Evolutionary conservation across 2,797 vertebrate genomes (phyloP).

Genomic region (Spondyliosoma cantharus): DNA sequence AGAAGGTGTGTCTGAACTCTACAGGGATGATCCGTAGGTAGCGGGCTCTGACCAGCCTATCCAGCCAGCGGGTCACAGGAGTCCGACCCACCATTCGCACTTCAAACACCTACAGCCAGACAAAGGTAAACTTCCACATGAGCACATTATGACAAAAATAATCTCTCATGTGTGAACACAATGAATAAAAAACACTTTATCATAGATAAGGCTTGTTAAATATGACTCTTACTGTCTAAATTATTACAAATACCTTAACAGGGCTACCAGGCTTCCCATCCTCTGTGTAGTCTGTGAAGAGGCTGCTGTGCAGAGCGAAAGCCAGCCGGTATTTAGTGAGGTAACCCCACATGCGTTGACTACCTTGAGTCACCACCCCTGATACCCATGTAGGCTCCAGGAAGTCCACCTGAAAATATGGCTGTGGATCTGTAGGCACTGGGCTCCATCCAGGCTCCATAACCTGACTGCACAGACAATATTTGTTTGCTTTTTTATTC

Average conservation of each 20-base stretch:
- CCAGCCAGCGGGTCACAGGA: slow-evolving; percentile 82
- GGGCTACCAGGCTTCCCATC: slow-evolving; percentile 54
- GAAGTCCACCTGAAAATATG: slow-evolving; percentile 89
- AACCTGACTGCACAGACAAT: slow-evolving; percentile 73
- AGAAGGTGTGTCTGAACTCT: slow-evolving; percentile 84
- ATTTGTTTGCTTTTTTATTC: not conserved
- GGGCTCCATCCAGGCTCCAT: slow-evolving; percentile 90
- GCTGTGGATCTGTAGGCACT: slow-evolving; percentile 77
- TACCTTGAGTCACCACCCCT: slow-evolving; percentile 86
- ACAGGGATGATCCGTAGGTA: slow-evolving; percentile 86
- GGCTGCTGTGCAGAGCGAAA: slow-evolving; percentile 78
- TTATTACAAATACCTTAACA: slow-evolving; percentile 72
- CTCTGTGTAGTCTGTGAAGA: slow-evolving; percentile 82
- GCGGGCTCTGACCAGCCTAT: slow-evolving; percentile 80
- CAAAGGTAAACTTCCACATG: not conserved
- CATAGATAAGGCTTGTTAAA: not conserved
- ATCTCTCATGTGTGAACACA: not conserved
- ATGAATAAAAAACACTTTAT: not conserved
- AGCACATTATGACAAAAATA: not conserved
- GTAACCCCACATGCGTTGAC: slow-evolving; percentile 82
- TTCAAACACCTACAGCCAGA: slow-evolving; percentile 78
- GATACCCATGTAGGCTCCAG: slow-evolving; percentile 87
- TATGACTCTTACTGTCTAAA: not conserved
- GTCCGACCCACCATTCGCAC: slow-evolving; percentile 82
- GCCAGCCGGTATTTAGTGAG: slow-evolving; percentile 84